Conservation (phyloP, 2,888 invertebrate genomes). For the Melinopterus prodromus region DNA sequence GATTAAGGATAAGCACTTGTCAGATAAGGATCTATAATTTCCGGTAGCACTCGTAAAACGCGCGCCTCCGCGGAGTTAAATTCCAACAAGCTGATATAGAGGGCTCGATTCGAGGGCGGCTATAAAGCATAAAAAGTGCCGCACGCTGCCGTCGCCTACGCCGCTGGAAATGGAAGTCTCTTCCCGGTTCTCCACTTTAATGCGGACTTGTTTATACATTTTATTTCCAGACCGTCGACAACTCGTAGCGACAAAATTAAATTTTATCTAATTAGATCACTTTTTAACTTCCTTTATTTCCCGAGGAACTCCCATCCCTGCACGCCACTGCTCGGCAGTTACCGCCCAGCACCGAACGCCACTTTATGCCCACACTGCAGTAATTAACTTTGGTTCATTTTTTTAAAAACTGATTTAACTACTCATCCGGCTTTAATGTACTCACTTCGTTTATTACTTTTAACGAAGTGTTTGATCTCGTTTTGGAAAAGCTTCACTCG, state of each 20-base stretch:
- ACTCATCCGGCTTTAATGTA: too few species aligned
- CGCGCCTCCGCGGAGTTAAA: conserved; percentile 22
- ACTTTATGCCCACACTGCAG: too few species aligned
- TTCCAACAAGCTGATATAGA: neutral
- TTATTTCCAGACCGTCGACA: conserved; percentile 22
- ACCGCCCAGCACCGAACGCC: too few species aligned
- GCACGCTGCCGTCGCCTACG: neutral
- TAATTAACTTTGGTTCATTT: too few species aligned
- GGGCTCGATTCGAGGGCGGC: neutral
- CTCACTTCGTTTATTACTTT: too few species aligned
- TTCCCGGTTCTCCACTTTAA: neutral
- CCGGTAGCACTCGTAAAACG: conserved; percentile 33
- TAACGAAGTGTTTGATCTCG: too few species aligned
- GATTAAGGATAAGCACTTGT: conserved; percentile 31
- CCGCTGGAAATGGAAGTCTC: neutral
- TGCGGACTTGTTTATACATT: conserved; percentile 20
- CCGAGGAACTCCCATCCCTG: neutral
- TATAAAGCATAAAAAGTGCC: neutral
- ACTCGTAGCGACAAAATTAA: conserved; percentile 21
- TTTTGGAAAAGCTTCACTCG: too few species aligned
- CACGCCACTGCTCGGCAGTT: too few species aligned
- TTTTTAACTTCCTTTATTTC: conserved; percentile 20
- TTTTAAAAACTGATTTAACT: too few species aligned
- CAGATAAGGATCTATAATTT: conserved; percentile 39
- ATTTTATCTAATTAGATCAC: conserved; percentile 27